These are phyloP conservation scores for Streptopelia turtur DNA, from an alignment of 2,797 vertebrate genomes.

Conservation along the genomic window DNA sequence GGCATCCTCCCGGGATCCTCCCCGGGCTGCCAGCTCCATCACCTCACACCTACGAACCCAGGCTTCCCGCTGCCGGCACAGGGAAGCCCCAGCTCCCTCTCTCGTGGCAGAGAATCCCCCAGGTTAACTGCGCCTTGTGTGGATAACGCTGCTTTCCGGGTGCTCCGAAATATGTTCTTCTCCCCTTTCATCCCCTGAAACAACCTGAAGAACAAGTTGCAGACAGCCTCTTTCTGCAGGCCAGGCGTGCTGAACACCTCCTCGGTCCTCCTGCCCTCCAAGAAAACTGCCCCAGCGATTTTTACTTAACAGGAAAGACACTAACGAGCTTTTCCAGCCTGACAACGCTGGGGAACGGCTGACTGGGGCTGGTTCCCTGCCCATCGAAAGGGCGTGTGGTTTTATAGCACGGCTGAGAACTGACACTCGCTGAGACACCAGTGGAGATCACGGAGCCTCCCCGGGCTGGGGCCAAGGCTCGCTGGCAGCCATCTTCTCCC, in stretches of 20 bases:
- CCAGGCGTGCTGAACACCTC: not conserved
- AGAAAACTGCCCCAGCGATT: not conserved
- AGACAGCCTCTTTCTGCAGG: not conserved
- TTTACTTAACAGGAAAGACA: not conserved
- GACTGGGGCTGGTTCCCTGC: not conserved
- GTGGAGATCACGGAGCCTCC: fast-evolving
- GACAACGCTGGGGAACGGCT: not conserved
- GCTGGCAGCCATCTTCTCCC: not conserved
- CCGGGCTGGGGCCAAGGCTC: not conserved
- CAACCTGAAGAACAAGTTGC: not conserved
- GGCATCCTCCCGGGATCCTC: not conserved
- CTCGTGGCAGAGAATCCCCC: fast-evolving
- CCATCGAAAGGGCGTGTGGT: not conserved
- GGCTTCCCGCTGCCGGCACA: not conserved
- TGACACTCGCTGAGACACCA: not conserved
- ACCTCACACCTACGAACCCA: not conserved
- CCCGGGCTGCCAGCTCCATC: fast-evolving
- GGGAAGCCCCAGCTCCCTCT: not conserved
- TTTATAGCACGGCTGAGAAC: not conserved
- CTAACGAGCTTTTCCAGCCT: not conserved
- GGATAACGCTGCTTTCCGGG: fast-evolving
- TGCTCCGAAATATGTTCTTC: not conserved
- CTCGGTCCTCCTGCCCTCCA: not conserved
- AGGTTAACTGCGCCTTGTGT: not conserved
- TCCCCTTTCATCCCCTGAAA: not conserved